These are phyloP conservation scores for Bemisia tabaci DNA, from an alignment of 1,140 invertebrate species.

Conservation along the genomic window DNA sequence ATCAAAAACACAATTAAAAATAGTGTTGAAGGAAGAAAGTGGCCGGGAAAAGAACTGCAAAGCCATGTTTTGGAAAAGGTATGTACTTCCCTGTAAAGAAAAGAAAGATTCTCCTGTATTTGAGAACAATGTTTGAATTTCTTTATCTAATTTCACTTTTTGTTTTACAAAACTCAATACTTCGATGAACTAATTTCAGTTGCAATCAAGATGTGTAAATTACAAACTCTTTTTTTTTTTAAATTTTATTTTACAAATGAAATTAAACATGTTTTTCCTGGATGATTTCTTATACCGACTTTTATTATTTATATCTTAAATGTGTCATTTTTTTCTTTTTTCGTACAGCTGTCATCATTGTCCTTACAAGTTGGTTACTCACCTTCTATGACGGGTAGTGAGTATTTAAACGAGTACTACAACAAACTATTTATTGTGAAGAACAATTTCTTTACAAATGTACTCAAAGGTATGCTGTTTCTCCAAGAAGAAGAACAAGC, in stretches of 20 bases:
- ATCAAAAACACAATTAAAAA: slow-evolving; percentile 24
- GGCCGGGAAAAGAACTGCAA: slow-evolving; percentile 6
- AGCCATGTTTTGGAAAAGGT: slow-evolving; percentile 29
- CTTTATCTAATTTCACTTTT: too few species aligned
- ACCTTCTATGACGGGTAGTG: slow-evolving; percentile 28
- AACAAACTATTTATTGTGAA: slow-evolving; percentile 33
- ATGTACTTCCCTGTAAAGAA: too few species aligned
- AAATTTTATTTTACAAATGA: neutral
- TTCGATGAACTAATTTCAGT: too few species aligned
- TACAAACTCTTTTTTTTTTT: neutral
- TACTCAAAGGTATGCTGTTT: slow-evolving; percentile 32
- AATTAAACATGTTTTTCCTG: slow-evolving; percentile 13
- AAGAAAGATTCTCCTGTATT: too few species aligned
- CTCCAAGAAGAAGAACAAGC: slow-evolving; percentile 25
- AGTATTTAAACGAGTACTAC: slow-evolving; percentile 35
- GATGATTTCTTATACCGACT: too few species aligned
- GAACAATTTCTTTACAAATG: slow-evolving; percentile 36
- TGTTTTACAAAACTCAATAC: too few species aligned
- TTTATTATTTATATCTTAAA: too few species aligned
- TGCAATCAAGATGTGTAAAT: slow-evolving; percentile 11
- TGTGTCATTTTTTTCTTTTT: slow-evolving; percentile 18
- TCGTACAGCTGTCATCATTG: slow-evolving; percentile 34
- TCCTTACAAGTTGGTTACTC: slow-evolving; percentile 39
- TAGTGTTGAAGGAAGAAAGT: slow-evolving; percentile 20
- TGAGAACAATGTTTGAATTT: too few species aligned